Conservation (phyloP, 2,113 vertebrate genomes). For the Nothocercus nigrocapillus region DNA sequence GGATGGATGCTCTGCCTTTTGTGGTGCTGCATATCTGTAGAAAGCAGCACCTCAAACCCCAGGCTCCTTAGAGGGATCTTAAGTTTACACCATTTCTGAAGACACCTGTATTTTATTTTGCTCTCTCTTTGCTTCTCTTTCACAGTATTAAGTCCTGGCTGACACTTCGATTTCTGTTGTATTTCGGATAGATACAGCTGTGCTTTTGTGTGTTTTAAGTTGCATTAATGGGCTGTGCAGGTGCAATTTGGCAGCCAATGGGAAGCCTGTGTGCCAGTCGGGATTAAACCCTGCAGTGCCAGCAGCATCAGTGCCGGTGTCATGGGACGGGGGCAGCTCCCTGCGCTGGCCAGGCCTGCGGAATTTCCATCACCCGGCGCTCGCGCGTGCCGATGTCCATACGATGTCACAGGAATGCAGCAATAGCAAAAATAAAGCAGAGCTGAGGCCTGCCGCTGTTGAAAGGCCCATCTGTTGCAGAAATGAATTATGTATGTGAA, state of each 20-base stretch:
- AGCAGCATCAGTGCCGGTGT: rapidly evolving
- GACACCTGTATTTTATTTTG: background rate
- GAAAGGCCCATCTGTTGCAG: background rate
- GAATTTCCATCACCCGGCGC: background rate
- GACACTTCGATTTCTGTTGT: background rate
- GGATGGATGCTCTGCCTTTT: slow-evolving; percentile 1
- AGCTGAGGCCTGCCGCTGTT: rapidly evolving
- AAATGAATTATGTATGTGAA: background rate
- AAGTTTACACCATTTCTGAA: background rate
- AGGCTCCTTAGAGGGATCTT: background rate
- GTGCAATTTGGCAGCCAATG: background rate
- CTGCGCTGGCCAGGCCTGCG: rapidly evolving
- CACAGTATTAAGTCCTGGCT: background rate
- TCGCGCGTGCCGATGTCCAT: background rate
- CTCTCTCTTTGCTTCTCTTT: rapidly evolving
- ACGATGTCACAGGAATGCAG: background rate
- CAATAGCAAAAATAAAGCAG: background rate
- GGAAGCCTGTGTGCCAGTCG: background rate
- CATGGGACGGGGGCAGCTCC: background rate
- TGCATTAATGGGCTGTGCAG: background rate
- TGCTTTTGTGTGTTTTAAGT: background rate
- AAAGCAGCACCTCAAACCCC: background rate
- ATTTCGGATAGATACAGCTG: background rate
- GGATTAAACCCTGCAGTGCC: rapidly evolving
- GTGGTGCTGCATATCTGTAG: background rate